A percentile compares a stretch with the other conserved stretches of the same genome.
Evolutionary conservation across 2,888 invertebrate genomes (phyloP).

Genomic region (Caenorhabditis wallacei): DNA sequence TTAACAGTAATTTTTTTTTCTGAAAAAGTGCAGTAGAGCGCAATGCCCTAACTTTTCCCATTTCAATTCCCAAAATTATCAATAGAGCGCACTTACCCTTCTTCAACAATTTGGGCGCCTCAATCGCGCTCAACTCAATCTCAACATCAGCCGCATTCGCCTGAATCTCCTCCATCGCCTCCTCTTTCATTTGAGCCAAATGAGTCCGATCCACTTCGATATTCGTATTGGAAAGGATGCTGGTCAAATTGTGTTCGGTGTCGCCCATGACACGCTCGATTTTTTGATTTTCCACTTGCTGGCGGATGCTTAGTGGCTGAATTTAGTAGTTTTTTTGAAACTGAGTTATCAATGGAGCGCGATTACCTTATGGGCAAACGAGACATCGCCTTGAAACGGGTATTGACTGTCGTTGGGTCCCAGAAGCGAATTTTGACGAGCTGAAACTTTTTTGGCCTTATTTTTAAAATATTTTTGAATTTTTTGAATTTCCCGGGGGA

Average conservation of each 20-base stretch:
- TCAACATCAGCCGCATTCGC: conserved; percentile 69
- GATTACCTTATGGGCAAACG: conserved; percentile 44
- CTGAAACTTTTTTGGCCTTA: conserved; percentile 32
- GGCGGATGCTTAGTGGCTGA: conserved; percentile 43
- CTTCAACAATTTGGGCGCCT: conserved; percentile 71
- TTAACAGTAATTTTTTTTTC: too few relatives aligned
- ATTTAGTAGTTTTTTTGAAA: not conserved
- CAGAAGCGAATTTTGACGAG: conserved; percentile 73
- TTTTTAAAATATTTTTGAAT: conserved; percentile 6
- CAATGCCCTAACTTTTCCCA: too few relatives aligned
- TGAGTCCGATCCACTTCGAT: conserved; percentile 52
- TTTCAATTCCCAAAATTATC: too few relatives aligned
- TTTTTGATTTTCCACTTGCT: conserved; percentile 25
- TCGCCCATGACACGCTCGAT: conserved; percentile 46
- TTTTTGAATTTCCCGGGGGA: too few relatives aligned
- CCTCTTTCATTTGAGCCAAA: conserved; percentile 42
- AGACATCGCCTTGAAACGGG: conserved; percentile 74
- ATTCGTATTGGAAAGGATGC: conserved; percentile 39
- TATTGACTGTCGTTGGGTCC: conserved; percentile 73
- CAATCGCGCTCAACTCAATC: conserved; percentile 67
- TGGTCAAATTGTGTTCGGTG: conserved; percentile 45
- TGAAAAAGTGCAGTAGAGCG: too few relatives aligned
- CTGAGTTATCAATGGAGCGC: not conserved
- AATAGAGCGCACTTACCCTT: too few relatives aligned
- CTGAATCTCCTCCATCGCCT: conserved; percentile 63